phyloP scores from a whole-genome alignment of 2,113 vertebrate genomes.

The Centrocercus urophasianus region DNA sequence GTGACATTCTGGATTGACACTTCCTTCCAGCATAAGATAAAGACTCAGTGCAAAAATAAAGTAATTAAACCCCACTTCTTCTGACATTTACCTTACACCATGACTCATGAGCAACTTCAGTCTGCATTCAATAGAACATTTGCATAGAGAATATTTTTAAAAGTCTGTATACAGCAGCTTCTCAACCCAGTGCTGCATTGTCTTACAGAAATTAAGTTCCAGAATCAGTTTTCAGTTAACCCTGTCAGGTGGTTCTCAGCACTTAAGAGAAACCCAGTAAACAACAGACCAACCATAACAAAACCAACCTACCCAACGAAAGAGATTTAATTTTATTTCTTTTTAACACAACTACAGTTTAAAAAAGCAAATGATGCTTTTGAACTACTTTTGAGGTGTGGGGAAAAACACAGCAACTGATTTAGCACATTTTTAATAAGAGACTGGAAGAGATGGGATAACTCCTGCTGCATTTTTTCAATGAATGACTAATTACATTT shows the following conservation, averaged over 20 bases:
- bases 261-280: neutral
- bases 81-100: slow-evolving; percentile 5
- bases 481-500: neutral
- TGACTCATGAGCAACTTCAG: neutral
- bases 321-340: neutral
- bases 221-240: neutral
- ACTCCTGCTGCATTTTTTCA: neutral
- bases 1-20: neutral
- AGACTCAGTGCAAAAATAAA: neutral
- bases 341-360: neutral
- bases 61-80: neutral
- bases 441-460: neutral
- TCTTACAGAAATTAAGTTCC: neutral
- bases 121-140: rapidly evolving
- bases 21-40: neutral
- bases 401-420: neutral
- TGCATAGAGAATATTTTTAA: neutral
- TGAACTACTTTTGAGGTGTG: neutral
- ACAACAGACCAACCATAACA: too few relatives aligned
- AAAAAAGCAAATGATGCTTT: neutral
- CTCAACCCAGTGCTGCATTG: neutral
- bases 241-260: neutral
- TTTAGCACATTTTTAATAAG: neutral
- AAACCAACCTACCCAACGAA: neutral
- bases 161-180: neutral